Evolutionary conservation across 2,888 invertebrate species (phyloP), one percentile per base, ranked within the genome.

Genomic region (Himalopsyche tibetana): DNA sequence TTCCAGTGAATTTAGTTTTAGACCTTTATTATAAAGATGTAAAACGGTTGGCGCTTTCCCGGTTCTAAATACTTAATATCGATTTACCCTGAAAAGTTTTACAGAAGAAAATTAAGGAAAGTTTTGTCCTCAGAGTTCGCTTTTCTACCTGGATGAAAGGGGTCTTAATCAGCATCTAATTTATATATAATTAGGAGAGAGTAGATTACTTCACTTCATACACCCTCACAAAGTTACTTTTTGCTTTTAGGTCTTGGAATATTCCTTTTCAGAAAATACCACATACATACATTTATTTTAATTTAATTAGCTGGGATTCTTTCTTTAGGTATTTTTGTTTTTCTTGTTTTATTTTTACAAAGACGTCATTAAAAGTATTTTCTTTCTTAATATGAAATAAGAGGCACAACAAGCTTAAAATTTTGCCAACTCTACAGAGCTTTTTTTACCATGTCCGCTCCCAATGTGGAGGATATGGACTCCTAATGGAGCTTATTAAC

Each of bases 91-190:
- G 55, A 85, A 85, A 86, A 86, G 82, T 80, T 84, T 55, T 82
- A 42, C 84, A 12, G 19, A 36, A 80, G 79, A 86, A 87, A 87
- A 86, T 84, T 84, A 84, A 85, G 82, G 55, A 80, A 86, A 87
- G 85, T 86, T 87, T 87, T 82, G 85, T 83, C 80, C 80, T 84
- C n/a, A 81, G 81, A 84, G 85, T 82, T 81, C 55, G 84, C 83
- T 51, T 36, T 87, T 85, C 87, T 87, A 85, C 87, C 87, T 83
- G 84, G 55, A 80, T 84, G 85, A 86, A 87, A 86, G 84, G 87
- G 87, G 87, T 86, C 82, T 84, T 87, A 87, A 87, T 87, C 87
- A 87, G 87, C 86, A 86, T 86, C 87, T 87, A 86, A 87, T 87
- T 87, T 87, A 87, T 87, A 87, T 87, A 87, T 87, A 87, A 87